Evolutionary conservation across 2,797 vertebrate species (phyloP), one percentile per base, ranked within the genome.

Genomic region (Vespertilio murinus): DNA sequence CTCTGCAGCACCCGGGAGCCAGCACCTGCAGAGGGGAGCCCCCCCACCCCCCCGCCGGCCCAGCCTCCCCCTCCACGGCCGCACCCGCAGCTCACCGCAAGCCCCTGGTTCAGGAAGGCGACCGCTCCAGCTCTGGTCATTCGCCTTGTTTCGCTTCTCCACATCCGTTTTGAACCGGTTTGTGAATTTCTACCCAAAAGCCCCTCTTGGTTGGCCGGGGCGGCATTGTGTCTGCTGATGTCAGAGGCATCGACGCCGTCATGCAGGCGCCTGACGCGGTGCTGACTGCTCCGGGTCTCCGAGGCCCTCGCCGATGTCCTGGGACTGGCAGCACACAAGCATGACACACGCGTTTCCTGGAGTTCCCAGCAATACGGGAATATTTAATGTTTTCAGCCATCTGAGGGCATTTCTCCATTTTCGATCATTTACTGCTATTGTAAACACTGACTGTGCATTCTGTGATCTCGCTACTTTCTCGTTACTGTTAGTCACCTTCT

Each of bases 81-180:
- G 11, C 23, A 11, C 23, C 23, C 54, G n/a, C 1, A 38, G 49
- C 47, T 52, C 49, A 49, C 0, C 35, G 42, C 14, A 79, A 49
- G 33, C 30, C 35, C 47, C 52, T 33, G 23, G 33, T 8, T 67
- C 56, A 88, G 38, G 56, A 4, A 12, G 42, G n/a, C 14, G 33
- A 33, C 3, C 10, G 64, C 74, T 64, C 45, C 1, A 64, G 30
- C 80, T 81, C n/a, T 16, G 9, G 35, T 38, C 17, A 12, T 47
- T 93, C 42, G 74, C 16, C 18, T 75, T 80, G 73, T n/a, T 75
- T 47, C 80, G 47, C 10, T 90, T 93, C 84, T 45, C 56, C 71
- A 61, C 0, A 7, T 30, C 33, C 25, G 28, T 56, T 89, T 84
- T 47, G 49, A 82, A 49, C 65, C 23, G 20, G 6, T n/a, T 73